Evolutionary conservation across 2,888 invertebrate species (phyloP), one percentile per base, ranked within the genome.

Genomic region (Cylloceria caligata): DNA sequence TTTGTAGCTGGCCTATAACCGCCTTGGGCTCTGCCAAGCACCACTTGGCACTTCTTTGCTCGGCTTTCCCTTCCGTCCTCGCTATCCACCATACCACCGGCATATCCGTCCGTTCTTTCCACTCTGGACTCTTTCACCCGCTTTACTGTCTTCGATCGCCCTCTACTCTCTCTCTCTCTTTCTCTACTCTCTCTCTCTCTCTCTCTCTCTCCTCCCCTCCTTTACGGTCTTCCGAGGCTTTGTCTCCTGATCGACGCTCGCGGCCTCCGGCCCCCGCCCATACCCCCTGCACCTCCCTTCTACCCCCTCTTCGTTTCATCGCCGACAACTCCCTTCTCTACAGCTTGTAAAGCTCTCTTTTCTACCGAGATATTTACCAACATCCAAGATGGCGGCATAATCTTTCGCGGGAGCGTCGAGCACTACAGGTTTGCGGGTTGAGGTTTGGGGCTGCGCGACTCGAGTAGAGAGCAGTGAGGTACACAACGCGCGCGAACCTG

Each of bases 371-470:
- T 92, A 92, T 92, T 92, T 92, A 92, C 92, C 90, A 92, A 92
- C 92, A 91, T 92, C 90, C 92, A 92, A 92, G 91, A 92, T 92
- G 92, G 92, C 92, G 89, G 89, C 86, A 89, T 90, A 92, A 92
- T 91, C 92, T 91, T 89, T 85, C 87, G 88, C 87, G 89, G 89
- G 87, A 87, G 87, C 86, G 85, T 84, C 81, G 88, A 89, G 89
- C 81, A 9, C 16, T 16, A 6, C n/a, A 57, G 16, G 60, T 60
- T 47, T 72, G 45, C 45, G 45, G 72, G 30, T 39, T 60, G 19
- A 42, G 64, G 42, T 42, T 36, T 16, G 27, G 45, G 16, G 64
- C 42, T 30, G 42, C 27, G 30, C 39, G 34, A 16, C 27, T 42
- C 47, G 72, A 45, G 57, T 39, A 60, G 27, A 30, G 3, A 27